A percentile compares a stretch with the other conserved stretches of the same genome.
Evolutionary conservation across 2,113 vertebrate genomes (phyloP).

Genomic region (Nothoprocta perdicaria): DNA sequence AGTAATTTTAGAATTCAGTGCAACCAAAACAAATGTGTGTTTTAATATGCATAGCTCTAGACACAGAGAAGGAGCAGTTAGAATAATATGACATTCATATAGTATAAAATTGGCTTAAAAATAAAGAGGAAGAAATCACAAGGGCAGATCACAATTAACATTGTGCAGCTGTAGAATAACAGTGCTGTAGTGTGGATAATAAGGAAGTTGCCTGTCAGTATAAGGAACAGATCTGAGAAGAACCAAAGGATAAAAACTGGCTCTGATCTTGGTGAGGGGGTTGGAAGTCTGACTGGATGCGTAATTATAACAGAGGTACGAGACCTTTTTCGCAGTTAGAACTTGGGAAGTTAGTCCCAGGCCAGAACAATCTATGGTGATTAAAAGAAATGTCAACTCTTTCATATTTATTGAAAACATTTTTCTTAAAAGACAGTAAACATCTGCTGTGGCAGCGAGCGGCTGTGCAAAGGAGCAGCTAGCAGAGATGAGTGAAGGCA

Average conservation of each 20-base stretch:
- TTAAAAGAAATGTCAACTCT: conserved; percentile 66
- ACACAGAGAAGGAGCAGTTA: conserved; percentile 10
- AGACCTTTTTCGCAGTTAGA: conserved; percentile 49
- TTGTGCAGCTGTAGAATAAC: conserved; percentile 31
- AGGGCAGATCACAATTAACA: conserved; percentile 22
- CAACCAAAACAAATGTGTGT: background rate
- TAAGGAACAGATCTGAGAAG: conserved; percentile 50
- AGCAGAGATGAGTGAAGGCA: conserved; percentile 27
- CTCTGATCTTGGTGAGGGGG: conserved; percentile 50
- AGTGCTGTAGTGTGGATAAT: background rate
- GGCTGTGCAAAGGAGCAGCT: background rate
- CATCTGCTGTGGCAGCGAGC: conserved; percentile 30
- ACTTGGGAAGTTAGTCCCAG: conserved; percentile 39
- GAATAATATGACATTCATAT: conserved; percentile 17
- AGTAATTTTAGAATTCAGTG: background rate
- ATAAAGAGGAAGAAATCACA: background rate
- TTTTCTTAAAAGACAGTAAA: conserved; percentile 56
- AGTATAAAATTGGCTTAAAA: conserved; percentile 30
- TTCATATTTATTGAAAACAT: conserved; percentile 62
- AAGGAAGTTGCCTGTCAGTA: conserved; percentile 7
- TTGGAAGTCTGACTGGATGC: conserved; percentile 48
- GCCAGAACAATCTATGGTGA: conserved; percentile 34
- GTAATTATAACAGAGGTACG: conserved; percentile 57
- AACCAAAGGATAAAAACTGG: conserved; percentile 22
- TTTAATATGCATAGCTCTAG: background rate